These are phyloP conservation scores for Drosophila stalkeri DNA, from an alignment of 2,888 invertebrate species.

Conservation along the genomic window DNA sequence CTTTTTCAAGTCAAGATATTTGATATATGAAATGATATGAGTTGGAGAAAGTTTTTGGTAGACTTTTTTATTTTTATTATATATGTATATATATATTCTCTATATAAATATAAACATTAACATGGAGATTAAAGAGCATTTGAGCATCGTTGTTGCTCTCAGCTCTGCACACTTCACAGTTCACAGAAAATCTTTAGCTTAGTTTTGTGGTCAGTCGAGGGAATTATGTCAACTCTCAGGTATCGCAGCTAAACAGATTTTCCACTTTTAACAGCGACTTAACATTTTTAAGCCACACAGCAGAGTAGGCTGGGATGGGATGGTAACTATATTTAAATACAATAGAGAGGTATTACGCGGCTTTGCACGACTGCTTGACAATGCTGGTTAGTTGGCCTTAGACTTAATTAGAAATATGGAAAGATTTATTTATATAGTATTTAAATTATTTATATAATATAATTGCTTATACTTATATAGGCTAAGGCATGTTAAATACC, in stretches of 20 bases:
- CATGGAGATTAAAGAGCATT: not conserved
- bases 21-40: too few species aligned
- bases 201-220: constrained; percentile 43
- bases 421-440: not conserved
- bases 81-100: too few species aligned
- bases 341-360: not conserved
- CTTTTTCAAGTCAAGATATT: too few species aligned
- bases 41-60: too few species aligned
- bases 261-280: constrained; percentile 7
- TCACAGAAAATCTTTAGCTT: constrained; percentile 4
- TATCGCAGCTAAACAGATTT: constrained; percentile 17
- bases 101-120: too few species aligned
- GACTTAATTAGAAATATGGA: not conserved
- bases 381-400: not conserved
- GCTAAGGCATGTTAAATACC: too few species aligned
- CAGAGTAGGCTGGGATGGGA: not conserved
- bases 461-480: not conserved
- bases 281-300: not conserved
- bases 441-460: not conserved
- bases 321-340: not conserved
- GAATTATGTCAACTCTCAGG: constrained; percentile 29
- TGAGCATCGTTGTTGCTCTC: not conserved
- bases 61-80: too few species aligned
- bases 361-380: not conserved
- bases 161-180: not conserved